These are phyloP conservation scores for Teleogryllus occipitalis DNA, from an alignment of 1,140 invertebrate species.

Conservation along the genomic window DNA sequence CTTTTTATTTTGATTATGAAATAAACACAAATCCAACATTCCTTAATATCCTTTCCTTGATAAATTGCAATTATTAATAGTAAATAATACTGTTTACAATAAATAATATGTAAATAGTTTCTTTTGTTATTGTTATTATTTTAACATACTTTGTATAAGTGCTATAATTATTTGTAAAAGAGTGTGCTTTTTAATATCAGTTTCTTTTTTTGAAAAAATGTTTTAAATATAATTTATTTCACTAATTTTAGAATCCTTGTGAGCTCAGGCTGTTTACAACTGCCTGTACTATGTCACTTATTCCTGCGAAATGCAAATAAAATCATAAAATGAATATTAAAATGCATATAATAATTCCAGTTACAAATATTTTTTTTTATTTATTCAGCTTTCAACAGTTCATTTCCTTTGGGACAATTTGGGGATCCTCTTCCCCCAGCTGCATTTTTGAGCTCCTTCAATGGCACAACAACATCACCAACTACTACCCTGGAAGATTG, in stretches of 20 bases:
- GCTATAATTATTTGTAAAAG: no score
- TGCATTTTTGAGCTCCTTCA: background rate
- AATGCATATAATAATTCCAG: background rate
- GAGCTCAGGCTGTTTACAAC: background rate
- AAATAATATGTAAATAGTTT: background rate
- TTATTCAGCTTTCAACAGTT: conserved; percentile 6
- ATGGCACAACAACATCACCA: conserved; percentile 35
- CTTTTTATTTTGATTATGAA: background rate
- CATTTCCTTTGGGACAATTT: conserved; percentile 8
- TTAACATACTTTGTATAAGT: background rate
- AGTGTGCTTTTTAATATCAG: background rate
- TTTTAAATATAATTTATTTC: background rate
- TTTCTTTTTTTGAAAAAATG: background rate
- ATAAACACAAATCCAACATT: background rate
- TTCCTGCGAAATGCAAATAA: background rate
- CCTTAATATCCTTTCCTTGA: background rate
- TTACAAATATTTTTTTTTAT: background rate
- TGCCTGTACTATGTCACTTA: background rate
- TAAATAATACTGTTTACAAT: background rate
- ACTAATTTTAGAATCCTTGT: background rate
- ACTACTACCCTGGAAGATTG: conserved; percentile 37
- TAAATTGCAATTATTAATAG: background rate
- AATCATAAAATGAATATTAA: background rate
- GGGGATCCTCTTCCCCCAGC: background rate
- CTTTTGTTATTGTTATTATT: background rate